phyloP scores from a whole-genome alignment of 2,888 invertebrate genomes.

The Polyommatus icarus region DNA sequence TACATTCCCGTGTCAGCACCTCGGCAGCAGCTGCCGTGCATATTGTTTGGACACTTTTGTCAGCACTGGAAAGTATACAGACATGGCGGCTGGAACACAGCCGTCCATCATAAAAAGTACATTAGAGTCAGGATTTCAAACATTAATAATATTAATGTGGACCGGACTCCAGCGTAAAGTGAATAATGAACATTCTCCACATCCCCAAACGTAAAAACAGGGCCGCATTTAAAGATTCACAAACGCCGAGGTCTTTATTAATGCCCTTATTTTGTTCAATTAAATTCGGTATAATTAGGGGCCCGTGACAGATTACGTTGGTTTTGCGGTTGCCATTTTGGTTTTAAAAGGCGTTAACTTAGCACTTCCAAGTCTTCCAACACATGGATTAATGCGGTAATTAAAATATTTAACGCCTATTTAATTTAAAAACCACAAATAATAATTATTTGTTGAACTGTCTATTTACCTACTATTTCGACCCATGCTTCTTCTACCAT shows the following conservation, averaged over 20 bases:
- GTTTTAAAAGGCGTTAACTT: not conserved
- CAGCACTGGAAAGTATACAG: not conserved
- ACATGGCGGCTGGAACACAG: not conserved
- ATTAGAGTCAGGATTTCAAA: not conserved
- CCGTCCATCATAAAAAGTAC: not conserved
- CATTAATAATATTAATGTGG: conserved; percentile 12
- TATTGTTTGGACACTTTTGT: not conserved
- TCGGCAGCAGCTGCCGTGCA: no score
- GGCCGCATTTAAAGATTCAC: conserved; percentile 12
- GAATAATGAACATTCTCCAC: not conserved
- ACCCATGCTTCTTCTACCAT: no score
- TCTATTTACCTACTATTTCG: no score
- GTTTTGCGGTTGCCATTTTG: not conserved
- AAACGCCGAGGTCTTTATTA: conserved; percentile 5
- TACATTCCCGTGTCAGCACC: no score
- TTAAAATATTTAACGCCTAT: no score
- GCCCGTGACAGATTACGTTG: not conserved
- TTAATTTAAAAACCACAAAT: no score
- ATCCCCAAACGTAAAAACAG: not conserved
- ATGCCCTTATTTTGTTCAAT: not conserved
- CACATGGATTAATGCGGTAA: no score
- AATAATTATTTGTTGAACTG: no score
- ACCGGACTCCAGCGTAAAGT: not conserved
- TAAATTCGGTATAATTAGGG: not conserved
- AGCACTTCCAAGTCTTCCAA: no score